Conservation (phyloP, 2,888 invertebrate genomes). For the Brachyptera risi region DNA sequence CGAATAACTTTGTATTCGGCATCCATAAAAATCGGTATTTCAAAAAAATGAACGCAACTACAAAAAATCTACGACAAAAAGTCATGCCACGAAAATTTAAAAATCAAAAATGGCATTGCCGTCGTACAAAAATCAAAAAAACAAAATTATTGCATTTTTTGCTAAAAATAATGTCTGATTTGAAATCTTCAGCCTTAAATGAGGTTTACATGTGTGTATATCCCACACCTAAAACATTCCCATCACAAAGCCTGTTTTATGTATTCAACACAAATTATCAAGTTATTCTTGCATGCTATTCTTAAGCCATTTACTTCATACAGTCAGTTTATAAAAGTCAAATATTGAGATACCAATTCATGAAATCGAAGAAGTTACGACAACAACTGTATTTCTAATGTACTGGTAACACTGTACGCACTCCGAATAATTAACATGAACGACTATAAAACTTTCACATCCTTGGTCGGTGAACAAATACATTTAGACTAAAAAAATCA, state of each 20-base stretch:
- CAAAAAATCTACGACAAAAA: constrained; percentile 33
- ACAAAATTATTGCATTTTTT: constrained; percentile 1
- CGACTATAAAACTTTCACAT: too few relatives aligned
- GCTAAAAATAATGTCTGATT: background rate
- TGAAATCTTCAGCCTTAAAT: background rate
- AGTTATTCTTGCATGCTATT: constrained; percentile 30
- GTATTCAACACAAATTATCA: constrained; percentile 30
- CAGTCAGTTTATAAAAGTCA: background rate
- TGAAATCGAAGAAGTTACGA: background rate
- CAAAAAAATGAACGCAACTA: constrained; percentile 31
- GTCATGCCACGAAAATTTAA: constrained; percentile 33
- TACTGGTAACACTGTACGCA: too few relatives aligned
- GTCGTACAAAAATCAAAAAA: constrained; percentile 27
- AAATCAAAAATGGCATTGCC: constrained; percentile 26
- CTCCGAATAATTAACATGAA: too few relatives aligned
- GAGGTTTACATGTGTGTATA: constrained; percentile 8
- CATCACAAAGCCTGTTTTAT: constrained; percentile 26
- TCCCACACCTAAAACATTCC: constrained; percentile 32
- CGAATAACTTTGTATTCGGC: constrained; percentile 27
- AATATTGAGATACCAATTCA: background rate
- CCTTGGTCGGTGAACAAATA: too few relatives aligned
- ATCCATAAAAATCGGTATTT: constrained; percentile 30
- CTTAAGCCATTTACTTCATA: constrained; percentile 27
- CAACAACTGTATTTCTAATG: too few relatives aligned
- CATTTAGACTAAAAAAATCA: too few relatives aligned